Conservation (phyloP, 2,888 invertebrate genomes). For the Empis stercorea region DNA sequence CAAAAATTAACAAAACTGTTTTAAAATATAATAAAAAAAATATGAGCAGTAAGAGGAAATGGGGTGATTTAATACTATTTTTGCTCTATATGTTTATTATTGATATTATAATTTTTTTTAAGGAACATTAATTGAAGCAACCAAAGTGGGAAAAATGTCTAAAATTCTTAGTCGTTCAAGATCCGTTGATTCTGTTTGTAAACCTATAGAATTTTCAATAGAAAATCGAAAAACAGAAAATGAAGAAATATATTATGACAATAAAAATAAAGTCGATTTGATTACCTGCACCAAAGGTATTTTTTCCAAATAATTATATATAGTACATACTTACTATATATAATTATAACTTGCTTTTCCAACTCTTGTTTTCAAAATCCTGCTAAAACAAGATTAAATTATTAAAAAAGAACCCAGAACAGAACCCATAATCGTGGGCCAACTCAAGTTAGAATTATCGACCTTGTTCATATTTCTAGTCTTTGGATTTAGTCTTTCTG, state of each 20-base stretch:
- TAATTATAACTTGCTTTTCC: no score
- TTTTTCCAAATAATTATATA: background rate
- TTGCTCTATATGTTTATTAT: background rate
- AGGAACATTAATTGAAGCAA: slow-evolving; percentile 70
- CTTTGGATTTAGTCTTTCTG: no score
- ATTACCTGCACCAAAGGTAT: slow-evolving; percentile 9
- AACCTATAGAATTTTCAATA: slow-evolving; percentile 37
- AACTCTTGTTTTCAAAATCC: no score
- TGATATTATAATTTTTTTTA: background rate
- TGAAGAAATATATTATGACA: slow-evolving; percentile 41
- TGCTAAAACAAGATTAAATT: no score
- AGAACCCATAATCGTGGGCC: no score
- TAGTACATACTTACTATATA: no score
- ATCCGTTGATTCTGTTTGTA: slow-evolving; percentile 72
- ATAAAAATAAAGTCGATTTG: slow-evolving; percentile 19
- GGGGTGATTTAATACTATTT: background rate
- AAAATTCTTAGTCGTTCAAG: slow-evolving; percentile 65
- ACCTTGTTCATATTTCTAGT: no score
- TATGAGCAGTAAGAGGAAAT: background rate
- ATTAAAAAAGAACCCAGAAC: no score
- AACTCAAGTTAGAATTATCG: no score
- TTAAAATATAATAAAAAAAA: background rate
- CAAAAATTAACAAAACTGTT: background rate
- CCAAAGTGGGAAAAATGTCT: slow-evolving; percentile 66
- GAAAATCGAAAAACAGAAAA: slow-evolving; percentile 52